Base-by-base conservation (phyloP, 1,140 invertebrate species). In the Gonatopus flavifemur region DNA sequence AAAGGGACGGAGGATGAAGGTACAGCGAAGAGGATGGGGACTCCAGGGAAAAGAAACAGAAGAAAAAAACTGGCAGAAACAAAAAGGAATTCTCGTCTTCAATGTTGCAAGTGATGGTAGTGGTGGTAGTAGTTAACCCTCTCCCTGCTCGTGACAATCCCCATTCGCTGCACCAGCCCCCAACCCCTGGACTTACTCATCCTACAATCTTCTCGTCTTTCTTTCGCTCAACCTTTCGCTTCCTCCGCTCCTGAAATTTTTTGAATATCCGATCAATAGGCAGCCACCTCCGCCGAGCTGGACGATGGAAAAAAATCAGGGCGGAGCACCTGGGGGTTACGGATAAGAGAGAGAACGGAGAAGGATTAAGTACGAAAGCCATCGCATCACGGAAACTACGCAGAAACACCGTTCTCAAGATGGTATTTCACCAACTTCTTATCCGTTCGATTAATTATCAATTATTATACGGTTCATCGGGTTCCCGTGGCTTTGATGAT, bases 181-280 rank as follows among this genome's bases (percentile, higher is more conserved):
- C 42, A 18, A 25, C 37, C 28, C 42, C 40, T 52, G 28, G 16
- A 38, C 36, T 35, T 32, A 12, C 39, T 19, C 45, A 33, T 45
- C 25, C 35, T 51, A 54, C 50, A 49, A 39, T 51, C 51, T 55
- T 53, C 28, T 15, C n/a, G n/a, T n/a, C n/a, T n/a, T n/a, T n/a
- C n/a, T n/a, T n/a, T n/a, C n/a, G n/a, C n/a, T n/a, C 25, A 5
- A 20, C 39, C 12, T 36, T 18, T 32, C 6, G 37, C 44, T 24
- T 42, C 49, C 62, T 63, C 59, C 63, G 60, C 62, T 69, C 63
- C 58, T 62, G 63, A 72, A 75, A 72, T 71, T 75, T n/a, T 69
- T 75, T 75, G 70, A 72, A 72, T 75, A 73, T 71, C 67, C 71
- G 71, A 72, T 74, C 72, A 68, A 75, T 75, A 74, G 66, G 63